Conservation (phyloP, 2,888 invertebrate genomes). For the Eilema griseolum region DNA sequence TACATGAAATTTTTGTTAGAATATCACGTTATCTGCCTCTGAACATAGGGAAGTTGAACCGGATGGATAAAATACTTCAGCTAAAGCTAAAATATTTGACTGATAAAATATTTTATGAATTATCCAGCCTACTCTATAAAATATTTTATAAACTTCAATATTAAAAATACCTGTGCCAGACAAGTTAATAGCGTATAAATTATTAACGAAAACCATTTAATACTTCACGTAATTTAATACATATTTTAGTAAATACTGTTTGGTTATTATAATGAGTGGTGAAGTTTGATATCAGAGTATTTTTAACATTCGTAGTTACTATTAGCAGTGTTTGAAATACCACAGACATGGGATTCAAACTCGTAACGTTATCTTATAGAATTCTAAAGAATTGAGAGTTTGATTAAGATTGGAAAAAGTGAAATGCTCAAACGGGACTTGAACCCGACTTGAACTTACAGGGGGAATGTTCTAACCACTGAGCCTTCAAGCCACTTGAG, state of each 20-base stretch:
- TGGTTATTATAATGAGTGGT: neutral
- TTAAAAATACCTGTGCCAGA: constrained; percentile 1
- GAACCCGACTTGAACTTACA: too few species aligned
- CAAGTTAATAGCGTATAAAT: neutral
- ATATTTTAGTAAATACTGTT: neutral
- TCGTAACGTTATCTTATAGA: too few species aligned
- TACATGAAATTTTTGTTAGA: too few species aligned
- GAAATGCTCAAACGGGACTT: too few species aligned
- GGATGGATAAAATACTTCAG: too few species aligned
- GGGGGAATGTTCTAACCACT: too few species aligned
- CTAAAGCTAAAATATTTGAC: neutral
- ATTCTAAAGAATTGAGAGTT: too few species aligned
- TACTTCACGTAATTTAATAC: neutral
- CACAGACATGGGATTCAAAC: too few species aligned
- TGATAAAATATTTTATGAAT: neutral
- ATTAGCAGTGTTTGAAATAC: neutral
- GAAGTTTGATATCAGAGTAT: neutral
- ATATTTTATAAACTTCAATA: constrained; percentile 4
- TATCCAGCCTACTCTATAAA: neutral
- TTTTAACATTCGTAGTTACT: neutral
- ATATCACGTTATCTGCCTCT: too few species aligned
- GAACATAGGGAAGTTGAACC: too few species aligned
- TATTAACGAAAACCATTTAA: constrained; percentile 4
- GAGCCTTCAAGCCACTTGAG: too few species aligned
- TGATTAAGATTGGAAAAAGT: too few species aligned